A percentile compares a stretch with the other conserved stretches of the same genome.
Evolutionary conservation across 2,888 invertebrate species (phyloP).

Genomic region (Nomada hirtipes): DNA sequence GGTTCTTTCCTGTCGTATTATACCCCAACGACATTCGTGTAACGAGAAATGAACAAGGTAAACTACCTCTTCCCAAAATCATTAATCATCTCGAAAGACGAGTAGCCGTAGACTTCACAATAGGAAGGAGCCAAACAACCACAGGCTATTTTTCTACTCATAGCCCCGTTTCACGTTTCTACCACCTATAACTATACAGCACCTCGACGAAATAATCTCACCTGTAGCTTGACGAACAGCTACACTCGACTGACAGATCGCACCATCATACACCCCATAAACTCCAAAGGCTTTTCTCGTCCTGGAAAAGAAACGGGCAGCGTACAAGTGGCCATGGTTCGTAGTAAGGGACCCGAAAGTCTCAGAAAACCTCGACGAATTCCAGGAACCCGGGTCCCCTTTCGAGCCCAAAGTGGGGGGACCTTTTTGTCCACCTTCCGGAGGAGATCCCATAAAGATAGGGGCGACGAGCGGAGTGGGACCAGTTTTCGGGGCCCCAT

Average conservation of each 20-base stretch:
- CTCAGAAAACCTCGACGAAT: conserved; percentile 80
- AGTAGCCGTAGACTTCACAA: conserved; percentile 27
- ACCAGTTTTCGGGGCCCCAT: conserved; percentile 79
- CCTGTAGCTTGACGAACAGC: conserved; percentile 20
- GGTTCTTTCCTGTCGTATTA: not conserved
- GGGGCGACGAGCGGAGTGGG: conserved; percentile 58
- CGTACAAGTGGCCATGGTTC: conserved; percentile 66
- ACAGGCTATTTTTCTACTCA: not conserved
- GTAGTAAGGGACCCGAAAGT: conserved; percentile 77
- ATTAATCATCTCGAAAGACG: conserved; percentile 64
- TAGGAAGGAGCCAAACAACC: conserved; percentile 8
- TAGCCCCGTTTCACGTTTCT: conserved; percentile 28
- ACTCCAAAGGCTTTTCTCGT: conserved; percentile 26
- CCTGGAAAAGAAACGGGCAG: not conserved
- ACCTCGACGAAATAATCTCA: conserved; percentile 21
- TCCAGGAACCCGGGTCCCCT: conserved; percentile 77
- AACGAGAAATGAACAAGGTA: conserved; percentile 21
- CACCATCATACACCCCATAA: not conserved
- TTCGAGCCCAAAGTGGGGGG: conserved; percentile 18
- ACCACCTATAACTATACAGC: not conserved
- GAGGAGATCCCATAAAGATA: conserved; percentile 80
- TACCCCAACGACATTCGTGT: not conserved
- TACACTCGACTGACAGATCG: not conserved
- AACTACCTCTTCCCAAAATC: conserved; percentile 1
- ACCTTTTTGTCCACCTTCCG: conserved; percentile 67